Evolutionary conservation across 92 coral and sea anemone species (phyloP).

Genomic region (Hydrozoanthus gracilis): DNA sequence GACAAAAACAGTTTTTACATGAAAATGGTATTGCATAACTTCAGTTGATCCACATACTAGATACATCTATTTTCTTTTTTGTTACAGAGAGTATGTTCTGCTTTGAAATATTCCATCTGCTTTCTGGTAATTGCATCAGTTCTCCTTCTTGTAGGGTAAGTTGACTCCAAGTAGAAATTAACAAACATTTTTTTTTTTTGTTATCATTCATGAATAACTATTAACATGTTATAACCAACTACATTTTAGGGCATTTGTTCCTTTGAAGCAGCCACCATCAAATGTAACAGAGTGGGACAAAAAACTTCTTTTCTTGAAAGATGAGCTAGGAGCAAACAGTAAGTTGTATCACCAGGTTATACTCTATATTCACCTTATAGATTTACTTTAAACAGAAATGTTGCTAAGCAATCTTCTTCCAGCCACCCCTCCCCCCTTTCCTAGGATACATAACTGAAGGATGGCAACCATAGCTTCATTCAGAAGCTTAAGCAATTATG

Average conservation of each 20-base stretch:
- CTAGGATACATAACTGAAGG: no score
- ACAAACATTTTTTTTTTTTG: not conserved
- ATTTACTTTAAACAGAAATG: no score
- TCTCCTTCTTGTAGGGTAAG: slow-evolving; percentile 94
- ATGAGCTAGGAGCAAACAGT: slow-evolving; percentile 86
- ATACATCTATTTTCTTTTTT: not conserved
- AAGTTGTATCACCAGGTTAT: slow-evolving; percentile 27
- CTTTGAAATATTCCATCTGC: slow-evolving; percentile 86
- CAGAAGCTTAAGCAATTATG: no score
- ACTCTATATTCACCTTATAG: no score
- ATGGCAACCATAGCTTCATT: no score
- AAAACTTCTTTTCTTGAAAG: slow-evolving; percentile 79
- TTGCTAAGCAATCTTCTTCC: no score
- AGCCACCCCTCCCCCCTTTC: no score
- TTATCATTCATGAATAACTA: no score
- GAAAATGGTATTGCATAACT: not conserved
- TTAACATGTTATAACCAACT: not conserved
- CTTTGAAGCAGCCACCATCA: slow-evolving; percentile 87
- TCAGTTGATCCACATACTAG: no score
- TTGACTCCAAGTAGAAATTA: not conserved
- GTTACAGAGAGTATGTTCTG: slow-evolving; percentile 86
- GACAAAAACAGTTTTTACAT: not conserved
- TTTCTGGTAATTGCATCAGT: slow-evolving; percentile 86
- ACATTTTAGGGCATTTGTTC: slow-evolving; percentile 87
- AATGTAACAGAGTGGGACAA: slow-evolving; percentile 90